These are phyloP conservation scores for Oxygymnocypris stewartii DNA, from an alignment of 2,113 vertebrate species.

Conservation along the genomic window DNA sequence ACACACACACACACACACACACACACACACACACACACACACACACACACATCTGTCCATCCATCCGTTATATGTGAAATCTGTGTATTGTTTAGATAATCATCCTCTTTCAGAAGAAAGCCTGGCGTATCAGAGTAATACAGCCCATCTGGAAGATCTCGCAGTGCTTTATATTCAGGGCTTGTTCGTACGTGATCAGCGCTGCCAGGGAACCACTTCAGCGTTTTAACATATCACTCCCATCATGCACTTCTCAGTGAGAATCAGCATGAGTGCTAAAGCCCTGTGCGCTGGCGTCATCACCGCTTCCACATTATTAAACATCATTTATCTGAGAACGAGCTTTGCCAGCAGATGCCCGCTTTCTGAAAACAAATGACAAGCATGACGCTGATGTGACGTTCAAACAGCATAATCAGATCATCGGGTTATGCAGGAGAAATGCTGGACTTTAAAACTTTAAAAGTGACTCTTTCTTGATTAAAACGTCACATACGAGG, in stretches of 20 bases:
- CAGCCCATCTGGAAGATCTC: not conserved
- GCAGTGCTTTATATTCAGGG: not conserved
- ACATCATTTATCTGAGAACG: conserved; percentile 37
- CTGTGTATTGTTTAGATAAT: not conserved
- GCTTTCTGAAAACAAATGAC: not conserved
- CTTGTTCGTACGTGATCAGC: not conserved
- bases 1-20: not conserved
- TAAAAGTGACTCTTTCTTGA: not conserved
- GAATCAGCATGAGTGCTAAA: conserved; percentile 40
- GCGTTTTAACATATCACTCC: conserved; percentile 37
- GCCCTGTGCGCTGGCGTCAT: conserved; percentile 44
- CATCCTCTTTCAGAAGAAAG: not conserved
- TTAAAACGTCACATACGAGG: not conserved
- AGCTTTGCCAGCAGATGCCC: not conserved
- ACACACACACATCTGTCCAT: not conserved
- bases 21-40: no score
- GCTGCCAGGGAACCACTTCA: conserved; percentile 1
- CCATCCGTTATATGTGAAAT: not conserved
- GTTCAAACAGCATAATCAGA: not conserved
- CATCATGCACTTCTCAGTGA: conserved; percentile 35
- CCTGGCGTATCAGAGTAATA: not conserved
- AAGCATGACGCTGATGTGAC: not conserved
- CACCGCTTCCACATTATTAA: conserved; percentile 47
- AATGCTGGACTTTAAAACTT: no score
- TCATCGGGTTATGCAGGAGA: not conserved